Conservation (phyloP, 2,113 vertebrate species). For the Vulpes lagopus region DNA sequence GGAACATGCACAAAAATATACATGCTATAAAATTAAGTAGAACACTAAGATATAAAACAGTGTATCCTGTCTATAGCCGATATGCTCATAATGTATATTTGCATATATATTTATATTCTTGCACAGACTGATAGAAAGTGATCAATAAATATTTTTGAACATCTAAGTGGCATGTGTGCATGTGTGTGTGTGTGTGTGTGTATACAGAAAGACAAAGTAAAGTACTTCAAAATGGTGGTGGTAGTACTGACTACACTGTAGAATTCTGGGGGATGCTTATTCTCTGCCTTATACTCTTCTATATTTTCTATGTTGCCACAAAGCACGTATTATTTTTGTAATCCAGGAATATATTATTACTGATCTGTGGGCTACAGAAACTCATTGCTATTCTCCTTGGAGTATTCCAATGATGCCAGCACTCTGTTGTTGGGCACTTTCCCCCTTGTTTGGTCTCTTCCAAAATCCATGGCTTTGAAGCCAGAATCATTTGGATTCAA, state of each 20-base stretch:
- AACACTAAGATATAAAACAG: not conserved
- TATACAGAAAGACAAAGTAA: not conserved
- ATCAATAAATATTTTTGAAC: conserved; percentile 28
- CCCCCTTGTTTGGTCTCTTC: not conserved
- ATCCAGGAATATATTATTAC: not conserved
- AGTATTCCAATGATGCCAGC: not conserved
- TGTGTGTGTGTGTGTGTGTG: not conserved
- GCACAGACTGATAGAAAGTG: conserved; percentile 10
- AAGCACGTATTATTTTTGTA: conserved; percentile 1
- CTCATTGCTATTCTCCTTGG: not conserved
- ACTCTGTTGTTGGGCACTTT: not conserved
- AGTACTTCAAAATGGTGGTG: not conserved
- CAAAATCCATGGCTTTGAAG: not conserved
- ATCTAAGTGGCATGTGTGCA: not conserved
- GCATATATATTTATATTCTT: not conserved
- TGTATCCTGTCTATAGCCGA: not conserved
- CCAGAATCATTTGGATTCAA: not conserved
- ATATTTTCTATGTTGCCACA: conserved; percentile 13
- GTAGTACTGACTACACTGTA: not conserved
- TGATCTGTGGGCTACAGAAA: not conserved
- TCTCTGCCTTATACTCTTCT: conserved; percentile 17
- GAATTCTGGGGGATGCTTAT: not conserved
- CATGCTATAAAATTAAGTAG: not conserved
- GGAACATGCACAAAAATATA: conserved; percentile 18
- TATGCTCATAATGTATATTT: conserved; percentile 27